Evolutionary conservation across 2,113 vertebrate genomes (phyloP), one percentile per base, ranked within the genome.

Genomic region (Rhea pennata): DNA sequence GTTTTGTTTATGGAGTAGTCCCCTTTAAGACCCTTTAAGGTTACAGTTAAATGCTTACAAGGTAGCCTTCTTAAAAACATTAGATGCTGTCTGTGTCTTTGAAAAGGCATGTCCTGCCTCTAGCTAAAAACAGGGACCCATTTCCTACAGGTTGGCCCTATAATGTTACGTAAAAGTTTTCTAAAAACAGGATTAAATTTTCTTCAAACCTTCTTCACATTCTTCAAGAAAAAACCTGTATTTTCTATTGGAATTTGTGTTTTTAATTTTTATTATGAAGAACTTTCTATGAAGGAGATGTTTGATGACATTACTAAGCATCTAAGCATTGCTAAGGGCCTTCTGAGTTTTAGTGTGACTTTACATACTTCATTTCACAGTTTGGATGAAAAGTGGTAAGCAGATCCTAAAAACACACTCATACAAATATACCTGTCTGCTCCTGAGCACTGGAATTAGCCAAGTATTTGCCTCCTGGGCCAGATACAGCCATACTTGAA

Each of bases 31-130:
- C 5, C 33, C 85, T 81, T 93, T 88, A 53, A 36, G 2, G 15
- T 92, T 95, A 40, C 16, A 46, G 72, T 74, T 77, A 86, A 67
- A 90, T 93, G 42, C 23, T 75, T 88, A 79, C 48, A 75, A 72
- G 36, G 21, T 71, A 93, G 20, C 27, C 36, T 62, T 92, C 53
- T 42, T 61, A 74, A 67, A 39, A 79, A n/a, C 6, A 86, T 29
- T 27, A 77, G 53, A 9, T 56, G 44, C 24, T 66, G 10, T 64
- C 29, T 84, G 4, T 71, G n/a, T 29, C 36, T 95, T 82, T 73
- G 36, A 77, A 91, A 91, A 91, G 36, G 10, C 76, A 65, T 59
- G 24, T 65, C 81, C 50, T 17, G 39, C 29, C 44, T 86, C 27
- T 71, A 91, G 40, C 21, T 54, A 74, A 90, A 91, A 86, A 8